Conservation (phyloP, 2,797 vertebrate genomes). For the Coracias cyanogaster region DNA sequence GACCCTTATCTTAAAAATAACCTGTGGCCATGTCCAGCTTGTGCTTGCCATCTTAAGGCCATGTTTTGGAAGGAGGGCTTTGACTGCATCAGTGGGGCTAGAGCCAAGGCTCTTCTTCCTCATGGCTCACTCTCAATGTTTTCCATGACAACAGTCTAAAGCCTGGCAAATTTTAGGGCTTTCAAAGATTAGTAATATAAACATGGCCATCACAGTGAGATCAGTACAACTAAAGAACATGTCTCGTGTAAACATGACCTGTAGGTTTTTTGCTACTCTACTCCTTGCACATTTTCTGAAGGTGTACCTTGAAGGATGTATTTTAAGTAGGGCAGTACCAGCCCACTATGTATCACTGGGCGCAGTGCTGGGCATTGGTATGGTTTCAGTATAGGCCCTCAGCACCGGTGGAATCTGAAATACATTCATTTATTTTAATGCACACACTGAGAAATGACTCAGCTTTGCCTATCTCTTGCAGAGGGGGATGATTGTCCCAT, state of each 20-base stretch:
- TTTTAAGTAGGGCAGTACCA: background rate
- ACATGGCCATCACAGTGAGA: background rate
- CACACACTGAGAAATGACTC: background rate
- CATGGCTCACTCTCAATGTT: rapidly evolving
- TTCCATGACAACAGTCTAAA: background rate
- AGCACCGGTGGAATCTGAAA: constrained; percentile 16
- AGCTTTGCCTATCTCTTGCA: background rate
- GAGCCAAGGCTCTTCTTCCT: background rate
- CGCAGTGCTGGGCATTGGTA: background rate
- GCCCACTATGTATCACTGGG: background rate
- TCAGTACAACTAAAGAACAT: background rate
- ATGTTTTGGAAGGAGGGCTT: background rate
- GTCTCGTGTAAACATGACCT: background rate
- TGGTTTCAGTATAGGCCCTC: background rate
- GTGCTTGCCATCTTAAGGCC: background rate
- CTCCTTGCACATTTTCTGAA: background rate
- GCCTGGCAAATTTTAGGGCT: background rate
- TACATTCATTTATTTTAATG: background rate
- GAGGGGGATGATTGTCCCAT: background rate
- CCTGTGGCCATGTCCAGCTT: background rate
- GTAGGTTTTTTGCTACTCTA: rapidly evolving
- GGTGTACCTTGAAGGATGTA: background rate
- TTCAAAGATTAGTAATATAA: background rate
- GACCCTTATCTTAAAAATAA: background rate
- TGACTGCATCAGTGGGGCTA: rapidly evolving